A percentile compares a stretch with the other conserved stretches of the same genome.
phyloP scores from a whole-genome alignment of 2,888 invertebrate species.

The Cylloceria caligata region DNA sequence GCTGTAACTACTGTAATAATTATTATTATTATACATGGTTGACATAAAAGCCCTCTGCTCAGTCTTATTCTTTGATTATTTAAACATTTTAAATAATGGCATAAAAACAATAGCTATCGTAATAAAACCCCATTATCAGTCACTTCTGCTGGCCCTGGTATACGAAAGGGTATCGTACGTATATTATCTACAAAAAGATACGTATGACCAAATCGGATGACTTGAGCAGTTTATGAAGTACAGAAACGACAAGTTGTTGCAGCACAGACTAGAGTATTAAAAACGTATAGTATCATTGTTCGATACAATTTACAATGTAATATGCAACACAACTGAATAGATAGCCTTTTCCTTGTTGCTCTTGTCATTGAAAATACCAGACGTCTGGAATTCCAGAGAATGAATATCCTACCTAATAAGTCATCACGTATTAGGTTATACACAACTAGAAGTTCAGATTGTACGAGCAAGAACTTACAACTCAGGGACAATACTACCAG shows the following conservation, averaged over 20 bases:
- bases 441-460: conserved; percentile 27
- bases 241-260: not conserved
- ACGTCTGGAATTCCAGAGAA: not conserved
- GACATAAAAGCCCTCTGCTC: too few species aligned
- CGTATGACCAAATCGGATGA: not conserved
- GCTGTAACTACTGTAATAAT: too few species aligned
- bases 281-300: not conserved
- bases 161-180: not conserved
- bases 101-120: not conserved
- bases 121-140: not conserved
- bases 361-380: not conserved
- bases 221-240: not conserved
- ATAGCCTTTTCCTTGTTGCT: not conserved
- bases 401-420: conserved; percentile 23
- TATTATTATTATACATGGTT: not conserved
- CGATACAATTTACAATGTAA: not conserved
- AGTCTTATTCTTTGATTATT: not conserved
- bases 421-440: conserved; percentile 20
- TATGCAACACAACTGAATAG: not conserved
- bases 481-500: not conserved
- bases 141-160: not conserved
- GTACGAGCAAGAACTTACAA: conserved; percentile 10
- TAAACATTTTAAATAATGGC: too few species aligned
- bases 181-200: not conserved
- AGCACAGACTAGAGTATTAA: not conserved